Percentiles rank a stretch among this genome's conserved stretches.
These are phyloP conservation scores for Cotesia congregata DNA, from an alignment of 2,888 invertebrate genomes.

Conservation along the genomic window DNA sequence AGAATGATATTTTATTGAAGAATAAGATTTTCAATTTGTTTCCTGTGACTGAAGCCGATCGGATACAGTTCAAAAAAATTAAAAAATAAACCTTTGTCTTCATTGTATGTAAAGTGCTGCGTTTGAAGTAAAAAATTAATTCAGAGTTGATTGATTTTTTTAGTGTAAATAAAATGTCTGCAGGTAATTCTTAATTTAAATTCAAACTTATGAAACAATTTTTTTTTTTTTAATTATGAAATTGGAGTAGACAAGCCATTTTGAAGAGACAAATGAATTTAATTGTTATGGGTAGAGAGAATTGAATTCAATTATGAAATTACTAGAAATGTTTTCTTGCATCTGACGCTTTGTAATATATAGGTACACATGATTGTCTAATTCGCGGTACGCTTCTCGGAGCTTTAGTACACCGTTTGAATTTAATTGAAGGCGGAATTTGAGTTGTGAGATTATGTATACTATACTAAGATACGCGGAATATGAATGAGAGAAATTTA, in stretches of 20 bases:
- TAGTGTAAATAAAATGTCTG: neutral
- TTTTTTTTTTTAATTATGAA: neutral
- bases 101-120: neutral
- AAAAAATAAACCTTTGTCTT: neutral
- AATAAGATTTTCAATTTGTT: neutral
- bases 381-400: neutral
- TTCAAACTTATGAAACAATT: neutral
- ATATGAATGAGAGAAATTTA: constrained; percentile 40
- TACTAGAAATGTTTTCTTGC: neutral
- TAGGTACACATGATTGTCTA: constrained; percentile 5
- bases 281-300: neutral
- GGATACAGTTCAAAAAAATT: neutral
- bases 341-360: neutral
- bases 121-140: neutral
- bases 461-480: constrained; percentile 40
- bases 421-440: constrained; percentile 56
- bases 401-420: constrained; percentile 50
- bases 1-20: neutral
- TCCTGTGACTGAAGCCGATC: neutral
- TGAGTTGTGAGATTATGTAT: constrained; percentile 44
- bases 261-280: neutral
- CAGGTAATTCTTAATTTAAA: neutral
- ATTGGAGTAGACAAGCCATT: neutral
- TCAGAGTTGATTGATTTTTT: neutral
- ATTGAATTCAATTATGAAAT: constrained; percentile 8